Conservation (phyloP, 2,888 invertebrate species). For the Lottia gigantea region DNA sequence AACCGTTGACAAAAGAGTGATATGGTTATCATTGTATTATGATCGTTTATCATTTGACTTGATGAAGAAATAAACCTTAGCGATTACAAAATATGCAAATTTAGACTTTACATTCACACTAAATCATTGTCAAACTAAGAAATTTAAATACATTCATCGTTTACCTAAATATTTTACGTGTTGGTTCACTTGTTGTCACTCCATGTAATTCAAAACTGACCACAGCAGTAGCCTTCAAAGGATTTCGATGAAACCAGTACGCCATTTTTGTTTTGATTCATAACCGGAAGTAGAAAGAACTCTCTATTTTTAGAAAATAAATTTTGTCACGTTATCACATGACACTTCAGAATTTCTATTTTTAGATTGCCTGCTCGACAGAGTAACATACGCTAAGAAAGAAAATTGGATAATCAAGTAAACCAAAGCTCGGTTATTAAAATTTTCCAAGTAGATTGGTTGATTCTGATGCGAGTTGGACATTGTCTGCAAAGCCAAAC, state of each 20-base stretch:
- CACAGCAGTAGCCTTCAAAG: constrained; percentile 73
- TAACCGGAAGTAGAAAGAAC: not conserved
- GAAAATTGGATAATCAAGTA: too few relatives aligned
- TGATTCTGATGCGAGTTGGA: too few relatives aligned
- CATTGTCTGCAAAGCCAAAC: too few relatives aligned
- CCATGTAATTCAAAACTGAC: constrained; percentile 71
- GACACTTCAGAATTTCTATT: too few relatives aligned
- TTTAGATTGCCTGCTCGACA: too few relatives aligned
- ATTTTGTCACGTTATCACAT: too few relatives aligned
- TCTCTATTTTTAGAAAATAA: too few relatives aligned
- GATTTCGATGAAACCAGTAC: constrained; percentile 77
- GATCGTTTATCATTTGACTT: not conserved
- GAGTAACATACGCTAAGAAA: too few relatives aligned
- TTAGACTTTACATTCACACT: not conserved
- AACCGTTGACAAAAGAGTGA: not conserved
- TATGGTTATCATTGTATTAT: not conserved
- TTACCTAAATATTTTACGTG: constrained; percentile 73
- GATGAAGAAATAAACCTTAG: not conserved
- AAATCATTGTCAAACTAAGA: too few relatives aligned
- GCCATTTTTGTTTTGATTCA: constrained; percentile 66
- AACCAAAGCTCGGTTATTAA: too few relatives aligned
- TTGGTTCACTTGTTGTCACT: constrained; percentile 69
- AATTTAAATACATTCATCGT: not conserved
- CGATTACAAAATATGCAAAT: not conserved
- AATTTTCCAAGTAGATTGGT: too few relatives aligned